Conservation (phyloP, 2,113 vertebrate genomes). For the Mugil cephalus region DNA sequence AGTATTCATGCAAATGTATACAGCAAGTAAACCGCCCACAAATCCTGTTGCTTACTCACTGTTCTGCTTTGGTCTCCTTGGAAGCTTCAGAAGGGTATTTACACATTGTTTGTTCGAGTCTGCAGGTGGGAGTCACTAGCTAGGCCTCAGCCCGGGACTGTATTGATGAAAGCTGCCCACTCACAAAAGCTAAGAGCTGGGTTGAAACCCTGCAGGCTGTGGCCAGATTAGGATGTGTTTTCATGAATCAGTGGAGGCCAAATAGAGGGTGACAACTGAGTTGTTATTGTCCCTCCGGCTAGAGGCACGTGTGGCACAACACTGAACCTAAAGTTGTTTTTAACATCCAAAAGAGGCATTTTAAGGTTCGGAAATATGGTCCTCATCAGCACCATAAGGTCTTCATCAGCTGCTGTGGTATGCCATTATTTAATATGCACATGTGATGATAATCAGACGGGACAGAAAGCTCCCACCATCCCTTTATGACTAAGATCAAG, state of each 20-base stretch:
- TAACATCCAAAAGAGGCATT: background rate
- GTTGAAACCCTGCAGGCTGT: slow-evolving; percentile 24
- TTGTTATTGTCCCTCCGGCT: background rate
- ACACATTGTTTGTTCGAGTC: slow-evolving; percentile 14
- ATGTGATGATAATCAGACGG: too few relatives aligned
- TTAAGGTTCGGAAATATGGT: too few relatives aligned
- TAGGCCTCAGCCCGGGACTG: slow-evolving; percentile 22
- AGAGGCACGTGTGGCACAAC: background rate
- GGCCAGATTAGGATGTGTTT: slow-evolving; percentile 14
- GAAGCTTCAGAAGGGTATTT: slow-evolving; percentile 27
- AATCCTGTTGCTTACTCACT: slow-evolving; percentile 39
- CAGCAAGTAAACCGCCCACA: slow-evolving; percentile 36
- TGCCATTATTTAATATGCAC: too few relatives aligned
- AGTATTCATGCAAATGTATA: slow-evolving; percentile 41
- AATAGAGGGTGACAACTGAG: slow-evolving; percentile 10
- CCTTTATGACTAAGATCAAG: too few relatives aligned
- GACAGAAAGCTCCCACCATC: too few relatives aligned
- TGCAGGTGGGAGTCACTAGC: slow-evolving; percentile 34
- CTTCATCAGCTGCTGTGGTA: too few relatives aligned
- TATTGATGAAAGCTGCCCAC: slow-evolving; percentile 35
- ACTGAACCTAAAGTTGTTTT: background rate
- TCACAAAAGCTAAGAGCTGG: slow-evolving; percentile 8
- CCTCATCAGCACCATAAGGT: too few relatives aligned
- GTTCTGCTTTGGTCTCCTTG: slow-evolving; percentile 22
- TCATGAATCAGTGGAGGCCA: slow-evolving; percentile 10